A percentile compares a stretch with the other conserved stretches of the same genome.
Conservation (phyloP, 2,113 vertebrate genomes). For the Labeo catla region DNA sequence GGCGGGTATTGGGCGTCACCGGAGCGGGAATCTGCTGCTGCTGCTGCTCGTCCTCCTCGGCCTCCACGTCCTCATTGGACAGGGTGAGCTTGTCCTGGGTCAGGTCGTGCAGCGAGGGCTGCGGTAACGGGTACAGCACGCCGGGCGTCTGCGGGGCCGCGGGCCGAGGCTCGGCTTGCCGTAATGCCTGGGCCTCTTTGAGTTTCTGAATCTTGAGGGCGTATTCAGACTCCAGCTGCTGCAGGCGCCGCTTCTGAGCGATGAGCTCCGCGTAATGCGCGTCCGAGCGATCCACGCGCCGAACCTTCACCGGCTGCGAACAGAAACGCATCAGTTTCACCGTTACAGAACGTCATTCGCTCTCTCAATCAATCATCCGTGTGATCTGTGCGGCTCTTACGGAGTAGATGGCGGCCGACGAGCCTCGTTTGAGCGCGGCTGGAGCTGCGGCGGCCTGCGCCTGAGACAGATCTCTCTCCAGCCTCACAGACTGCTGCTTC, state of each 20-base stretch:
- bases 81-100: slow-evolving; percentile 94
- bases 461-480: slow-evolving; percentile 86
- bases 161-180: slow-evolving; percentile 71
- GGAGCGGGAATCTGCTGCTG: slow-evolving; percentile 71
- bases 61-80: slow-evolving; percentile 85
- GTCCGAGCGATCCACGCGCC: slow-evolving; percentile 79
- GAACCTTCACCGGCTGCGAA: slow-evolving; percentile 82
- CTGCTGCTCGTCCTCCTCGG: slow-evolving; percentile 81
- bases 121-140: slow-evolving; percentile 82
- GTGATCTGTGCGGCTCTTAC: slow-evolving; percentile 8
- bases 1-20: slow-evolving; percentile 63
- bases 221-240: slow-evolving; percentile 94
- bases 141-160: slow-evolving; percentile 75
- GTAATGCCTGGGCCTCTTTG: slow-evolving; percentile 88
- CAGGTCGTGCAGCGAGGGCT: slow-evolving; percentile 95
- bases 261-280: slow-evolving; percentile 89
- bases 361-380: not conserved
- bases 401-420: not conserved
- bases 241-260: slow-evolving; percentile 89
- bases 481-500: slow-evolving; percentile 80
- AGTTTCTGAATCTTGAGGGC: slow-evolving; percentile 96
- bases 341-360: not conserved
- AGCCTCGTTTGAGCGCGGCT: slow-evolving; percentile 14
- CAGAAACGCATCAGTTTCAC: not conserved
- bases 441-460: slow-evolving; percentile 48